Evolutionary conservation across 2,888 invertebrate genomes (phyloP), one percentile per base, ranked within the genome.

Genomic region (Erebia aethiops): DNA sequence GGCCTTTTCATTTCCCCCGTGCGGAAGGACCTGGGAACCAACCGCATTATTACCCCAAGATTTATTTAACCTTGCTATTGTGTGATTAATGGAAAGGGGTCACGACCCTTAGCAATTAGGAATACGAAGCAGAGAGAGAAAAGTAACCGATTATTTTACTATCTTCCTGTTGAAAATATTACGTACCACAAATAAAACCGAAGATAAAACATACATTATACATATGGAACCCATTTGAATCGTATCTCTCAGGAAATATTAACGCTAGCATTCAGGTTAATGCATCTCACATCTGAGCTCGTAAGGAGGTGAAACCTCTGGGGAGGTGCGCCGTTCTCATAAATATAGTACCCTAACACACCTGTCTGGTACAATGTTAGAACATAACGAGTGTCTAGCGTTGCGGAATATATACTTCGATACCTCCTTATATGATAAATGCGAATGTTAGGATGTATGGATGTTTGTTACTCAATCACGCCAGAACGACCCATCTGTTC

Each of bases 241-340:
- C 16, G 16, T 43, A 60, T 60, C 41, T 43, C 16, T 41, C 41
- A 43, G 41, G 60, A 60, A 60, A 60, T 60, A 58, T 58, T 58
- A 60, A 43, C 35, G 60, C 16, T 60, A 43, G 58, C 58, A n/a
- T 58, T 35, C 58, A 58, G 60, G 60, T 60, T 60, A 60, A 60
- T 60, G 60, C 41, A 60, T 43, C 57, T 58, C 14, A 13, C n/a
- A 14, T 60, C 16, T 60, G 60, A 41, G 43, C 60, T n/a, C 41
- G 35, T 35, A 35, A 41, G 58, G 58, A 35, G 26, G 26, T n/a
- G 9, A 21, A 35, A n/a, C 35, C n/a, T 35, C 21, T n/a, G 1
- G 11, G 41, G 35, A 41, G 26, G 9, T n/a, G n/a, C 41, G 9
- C 14, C n/a, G 14, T 58, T 57, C 11, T 21, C 14, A 11, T 14